Conservation (phyloP, 2,797 vertebrate genomes). For the Propithecus deckenii region DNA sequence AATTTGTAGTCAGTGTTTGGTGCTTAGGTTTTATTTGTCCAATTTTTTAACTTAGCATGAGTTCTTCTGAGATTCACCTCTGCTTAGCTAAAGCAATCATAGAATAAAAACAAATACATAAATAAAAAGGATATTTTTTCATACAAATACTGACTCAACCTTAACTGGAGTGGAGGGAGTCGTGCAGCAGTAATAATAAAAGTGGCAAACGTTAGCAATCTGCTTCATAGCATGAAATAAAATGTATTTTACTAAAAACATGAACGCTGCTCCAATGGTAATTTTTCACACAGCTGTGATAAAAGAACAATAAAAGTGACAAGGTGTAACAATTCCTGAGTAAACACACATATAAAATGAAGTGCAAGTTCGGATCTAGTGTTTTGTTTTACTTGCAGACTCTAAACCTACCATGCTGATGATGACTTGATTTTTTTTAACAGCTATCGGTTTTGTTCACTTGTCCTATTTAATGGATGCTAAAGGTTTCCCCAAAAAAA, state of each 20-base stretch:
- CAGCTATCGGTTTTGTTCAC: slow-evolving; percentile 45
- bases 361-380: slow-evolving; percentile 45
- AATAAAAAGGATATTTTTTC: slow-evolving; percentile 57
- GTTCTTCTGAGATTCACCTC: slow-evolving; percentile 53
- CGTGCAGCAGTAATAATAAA: slow-evolving; percentile 50
- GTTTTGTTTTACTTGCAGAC: slow-evolving; percentile 55
- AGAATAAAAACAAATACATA: slow-evolving; percentile 63
- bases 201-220: slow-evolving; percentile 34
- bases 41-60: slow-evolving; percentile 45
- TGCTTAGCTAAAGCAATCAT: slow-evolving; percentile 46
- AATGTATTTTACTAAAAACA: slow-evolving; percentile 67
- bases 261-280: slow-evolving; percentile 47
- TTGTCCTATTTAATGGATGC: slow-evolving; percentile 37
- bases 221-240: slow-evolving; percentile 72
- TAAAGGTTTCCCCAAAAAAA: slow-evolving; percentile 26
- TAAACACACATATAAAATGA: slow-evolving; percentile 64
- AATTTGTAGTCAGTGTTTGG: slow-evolving; percentile 18
- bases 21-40: slow-evolving; percentile 57
- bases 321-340: slow-evolving; percentile 66
- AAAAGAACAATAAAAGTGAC: slow-evolving; percentile 75
- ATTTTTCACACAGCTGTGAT: slow-evolving; percentile 69
- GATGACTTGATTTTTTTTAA: slow-evolving; percentile 11
- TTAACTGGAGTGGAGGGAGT: slow-evolving; percentile 49
- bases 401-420: background rate
- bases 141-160: slow-evolving; percentile 40